A percentile compares a stretch with the other conserved stretches of the same genome.
These are phyloP conservation scores for Nyctalus aviator DNA, from an alignment of 2,797 vertebrate species.

Conservation along the genomic window DNA sequence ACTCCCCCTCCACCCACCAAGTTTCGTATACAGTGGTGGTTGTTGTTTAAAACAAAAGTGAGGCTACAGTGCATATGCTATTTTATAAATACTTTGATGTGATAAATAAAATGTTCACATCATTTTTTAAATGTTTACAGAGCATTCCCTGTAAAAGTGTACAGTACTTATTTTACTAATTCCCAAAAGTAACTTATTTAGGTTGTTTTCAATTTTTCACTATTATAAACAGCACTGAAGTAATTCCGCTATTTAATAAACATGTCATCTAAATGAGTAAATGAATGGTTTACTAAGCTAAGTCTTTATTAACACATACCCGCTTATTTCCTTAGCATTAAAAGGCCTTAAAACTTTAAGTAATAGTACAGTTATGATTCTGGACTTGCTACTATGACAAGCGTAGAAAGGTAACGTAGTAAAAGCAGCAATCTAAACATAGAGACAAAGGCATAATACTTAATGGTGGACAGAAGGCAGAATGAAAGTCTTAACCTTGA, in stretches of 20 bases:
- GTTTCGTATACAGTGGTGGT: not conserved
- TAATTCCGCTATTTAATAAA: slow-evolving; percentile 52
- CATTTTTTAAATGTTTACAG: slow-evolving; percentile 35
- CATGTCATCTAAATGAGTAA: slow-evolving; percentile 48
- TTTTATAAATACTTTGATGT: slow-evolving; percentile 9
- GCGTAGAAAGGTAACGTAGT: not conserved
- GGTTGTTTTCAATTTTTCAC: slow-evolving; percentile 38
- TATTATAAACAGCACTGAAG: slow-evolving; percentile 21
- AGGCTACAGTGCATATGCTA: not conserved
- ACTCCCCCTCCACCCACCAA: not conserved
- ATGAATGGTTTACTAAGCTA: slow-evolving; percentile 3
- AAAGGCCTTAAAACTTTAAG: slow-evolving; percentile 22
- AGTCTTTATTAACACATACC: not conserved
- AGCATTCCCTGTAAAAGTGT: slow-evolving; percentile 16
- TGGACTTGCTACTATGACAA: not conserved
- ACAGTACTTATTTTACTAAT: slow-evolving; percentile 31
- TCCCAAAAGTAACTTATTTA: not conserved
- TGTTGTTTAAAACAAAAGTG: slow-evolving; percentile 22
- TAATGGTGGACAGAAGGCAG: not conserved
- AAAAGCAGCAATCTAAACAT: slow-evolving; percentile 52
- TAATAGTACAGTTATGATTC: not conserved
- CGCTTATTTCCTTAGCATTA: slow-evolving; percentile 32
- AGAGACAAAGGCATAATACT: not conserved
- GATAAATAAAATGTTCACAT: slow-evolving; percentile 26
- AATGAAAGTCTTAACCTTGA: slow-evolving; percentile 7